These are phyloP conservation scores for Drosophila kokeensis DNA, from an alignment of 2,888 invertebrate species.

Conservation along the genomic window DNA sequence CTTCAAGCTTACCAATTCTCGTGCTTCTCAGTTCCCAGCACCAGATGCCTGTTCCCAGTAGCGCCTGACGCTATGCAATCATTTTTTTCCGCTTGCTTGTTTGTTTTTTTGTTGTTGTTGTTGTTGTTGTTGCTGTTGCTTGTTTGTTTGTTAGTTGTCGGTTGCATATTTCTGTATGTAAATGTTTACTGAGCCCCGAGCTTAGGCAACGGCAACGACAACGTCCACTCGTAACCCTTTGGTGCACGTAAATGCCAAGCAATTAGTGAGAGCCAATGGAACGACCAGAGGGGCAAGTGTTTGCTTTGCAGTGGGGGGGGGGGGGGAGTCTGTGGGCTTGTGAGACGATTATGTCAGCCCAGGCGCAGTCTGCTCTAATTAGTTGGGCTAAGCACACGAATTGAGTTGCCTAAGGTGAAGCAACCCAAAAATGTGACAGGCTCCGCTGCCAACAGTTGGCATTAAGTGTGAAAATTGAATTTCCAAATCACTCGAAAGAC, in stretches of 20 bases:
- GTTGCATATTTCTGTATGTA: conserved; percentile 76
- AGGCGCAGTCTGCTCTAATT: conserved; percentile 65
- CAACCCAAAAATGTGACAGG: conserved; percentile 12
- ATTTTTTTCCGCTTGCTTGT: conserved; percentile 34
- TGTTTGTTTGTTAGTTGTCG: conserved; percentile 59
- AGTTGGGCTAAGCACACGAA: conserved; percentile 71
- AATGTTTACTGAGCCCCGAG: conserved; percentile 67
- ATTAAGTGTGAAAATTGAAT: conserved; percentile 79
- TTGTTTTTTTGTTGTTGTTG: conserved; percentile 50
- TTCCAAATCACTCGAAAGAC: conserved; percentile 74
- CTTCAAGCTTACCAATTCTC: conserved; percentile 41
- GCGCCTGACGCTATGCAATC: conserved; percentile 66
- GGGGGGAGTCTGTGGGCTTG: neutral
- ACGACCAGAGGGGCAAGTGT: neutral
- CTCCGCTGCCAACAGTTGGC: conserved; percentile 59
- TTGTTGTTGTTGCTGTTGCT: conserved; percentile 7
- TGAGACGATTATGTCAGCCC: conserved; percentile 45
- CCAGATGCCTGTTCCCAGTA: conserved; percentile 23
- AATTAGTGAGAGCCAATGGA: conserved; percentile 59
- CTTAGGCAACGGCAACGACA: conserved; percentile 15
- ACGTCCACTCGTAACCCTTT: conserved; percentile 61
- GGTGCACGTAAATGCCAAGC: conserved; percentile 71
- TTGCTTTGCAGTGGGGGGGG: neutral
- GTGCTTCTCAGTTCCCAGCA: neutral
- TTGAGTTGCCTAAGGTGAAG: conserved; percentile 60